phyloP scores from a whole-genome alignment of 2,113 vertebrate species.

The Archilochus colubris region DNA sequence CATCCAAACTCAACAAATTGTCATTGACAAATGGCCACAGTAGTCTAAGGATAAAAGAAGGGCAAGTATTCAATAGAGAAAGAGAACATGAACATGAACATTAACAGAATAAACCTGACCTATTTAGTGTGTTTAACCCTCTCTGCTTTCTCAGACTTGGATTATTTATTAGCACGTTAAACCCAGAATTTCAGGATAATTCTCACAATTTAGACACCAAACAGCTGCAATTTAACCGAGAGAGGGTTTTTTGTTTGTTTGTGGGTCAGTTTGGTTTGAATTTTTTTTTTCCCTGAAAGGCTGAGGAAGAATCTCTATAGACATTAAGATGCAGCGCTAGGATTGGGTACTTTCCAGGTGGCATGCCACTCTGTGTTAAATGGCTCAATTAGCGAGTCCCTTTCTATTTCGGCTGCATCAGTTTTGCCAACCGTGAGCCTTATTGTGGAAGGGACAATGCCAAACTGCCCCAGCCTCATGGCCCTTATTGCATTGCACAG shows the following conservation, averaged over 20 bases:
- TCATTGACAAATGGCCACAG: slow-evolving; percentile 54
- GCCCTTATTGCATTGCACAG: neutral
- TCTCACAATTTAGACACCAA: slow-evolving; percentile 12
- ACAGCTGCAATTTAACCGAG: slow-evolving; percentile 9
- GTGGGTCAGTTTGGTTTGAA: neutral
- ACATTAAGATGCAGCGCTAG: slow-evolving; percentile 60
- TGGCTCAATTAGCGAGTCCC: slow-evolving; percentile 65
- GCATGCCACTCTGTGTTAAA: slow-evolving; percentile 53
- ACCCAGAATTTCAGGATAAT: neutral
- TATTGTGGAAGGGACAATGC: slow-evolving; percentile 29
- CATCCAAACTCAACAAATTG: slow-evolving; percentile 51
- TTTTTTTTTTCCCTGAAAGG: neutral
- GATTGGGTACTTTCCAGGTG: slow-evolving; percentile 58
- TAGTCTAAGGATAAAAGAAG: slow-evolving; percentile 34
- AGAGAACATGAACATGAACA: slow-evolving; percentile 16
- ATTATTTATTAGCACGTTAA: neutral
- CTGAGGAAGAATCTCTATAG: slow-evolving; percentile 33
- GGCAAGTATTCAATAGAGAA: slow-evolving; percentile 28
- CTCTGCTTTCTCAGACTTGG: neutral
- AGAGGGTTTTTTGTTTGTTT: neutral
- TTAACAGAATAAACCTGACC: slow-evolving; percentile 4
- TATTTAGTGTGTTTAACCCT: neutral
- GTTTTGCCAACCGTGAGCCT: slow-evolving; percentile 46
- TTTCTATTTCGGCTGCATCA: neutral
- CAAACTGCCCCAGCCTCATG: slow-evolving; percentile 22